Conservation (phyloP, 2,797 vertebrate species). For the Phyllotis vaccarum region DNA sequence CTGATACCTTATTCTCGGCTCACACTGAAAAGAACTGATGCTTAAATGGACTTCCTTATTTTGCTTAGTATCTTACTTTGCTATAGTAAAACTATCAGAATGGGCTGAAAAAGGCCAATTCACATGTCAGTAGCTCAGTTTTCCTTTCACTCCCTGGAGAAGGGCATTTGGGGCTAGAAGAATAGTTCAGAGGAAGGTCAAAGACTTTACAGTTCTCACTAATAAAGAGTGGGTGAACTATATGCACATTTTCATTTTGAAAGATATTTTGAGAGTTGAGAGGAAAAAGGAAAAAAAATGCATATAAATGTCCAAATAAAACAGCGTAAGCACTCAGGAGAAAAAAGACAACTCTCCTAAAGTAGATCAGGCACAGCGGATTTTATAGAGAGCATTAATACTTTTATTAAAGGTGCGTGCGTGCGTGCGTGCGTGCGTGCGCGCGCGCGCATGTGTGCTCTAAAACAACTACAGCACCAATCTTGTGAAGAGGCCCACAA, state of each 20-base stretch:
- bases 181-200: not conserved
- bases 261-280: not conserved
- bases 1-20: conserved; percentile 14
- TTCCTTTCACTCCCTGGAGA: not conserved
- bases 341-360: not conserved
- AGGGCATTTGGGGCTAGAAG: not conserved
- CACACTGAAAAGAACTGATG: not conserved
- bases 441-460: not conserved
- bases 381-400: not conserved
- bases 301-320: not conserved
- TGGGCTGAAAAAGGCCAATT: conserved; percentile 3
- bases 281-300: not conserved
- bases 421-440: too few species aligned
- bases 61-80: not conserved
- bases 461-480: not conserved
- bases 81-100: conserved; percentile 42
- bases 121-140: not conserved
- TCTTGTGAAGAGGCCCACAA: not conserved
- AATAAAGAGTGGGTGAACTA: not conserved
- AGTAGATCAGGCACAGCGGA: not conserved
- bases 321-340: not conserved
- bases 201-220: not conserved
- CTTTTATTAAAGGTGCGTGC: not conserved
- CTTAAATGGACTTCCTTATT: conserved; percentile 18
- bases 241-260: not conserved